Evolutionary conservation across 1,140 invertebrate species (phyloP).

Genomic region (Macrotrachela quadricornifera): DNA sequence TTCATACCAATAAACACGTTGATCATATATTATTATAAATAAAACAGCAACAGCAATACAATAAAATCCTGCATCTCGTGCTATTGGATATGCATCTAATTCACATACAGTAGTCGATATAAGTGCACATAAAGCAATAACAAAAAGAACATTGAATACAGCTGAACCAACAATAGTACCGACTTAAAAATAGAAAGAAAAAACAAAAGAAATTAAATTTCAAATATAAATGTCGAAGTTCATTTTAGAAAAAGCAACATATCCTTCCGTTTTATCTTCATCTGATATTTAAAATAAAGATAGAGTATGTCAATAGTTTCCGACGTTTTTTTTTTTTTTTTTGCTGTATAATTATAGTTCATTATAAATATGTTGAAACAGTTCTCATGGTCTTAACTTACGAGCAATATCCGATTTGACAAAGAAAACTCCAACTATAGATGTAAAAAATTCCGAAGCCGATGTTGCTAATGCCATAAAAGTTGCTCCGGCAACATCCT

Average conservation of each 20-base stretch:
- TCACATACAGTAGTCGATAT: constrained; percentile 41
- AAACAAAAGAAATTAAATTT: not conserved
- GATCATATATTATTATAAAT: not conserved
- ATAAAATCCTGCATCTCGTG: constrained; percentile 1
- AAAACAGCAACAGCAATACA: not conserved
- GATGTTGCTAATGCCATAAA: constrained; percentile 74
- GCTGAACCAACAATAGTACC: constrained; percentile 41
- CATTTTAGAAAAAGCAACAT: too few relatives aligned
- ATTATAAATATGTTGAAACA: not conserved
- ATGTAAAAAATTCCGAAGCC: constrained; percentile 69
- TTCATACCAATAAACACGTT: constrained; percentile 19
- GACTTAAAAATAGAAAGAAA: constrained; percentile 8
- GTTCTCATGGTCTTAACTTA: too few relatives aligned
- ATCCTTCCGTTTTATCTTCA: too few relatives aligned
- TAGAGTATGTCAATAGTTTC: not conserved
- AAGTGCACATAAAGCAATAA: constrained; percentile 76
- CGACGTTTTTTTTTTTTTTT: constrained; percentile 10
- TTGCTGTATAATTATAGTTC: not conserved
- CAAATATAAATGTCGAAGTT: too few relatives aligned
- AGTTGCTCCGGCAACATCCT: constrained; percentile 51
- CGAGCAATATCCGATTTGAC: constrained; percentile 26
- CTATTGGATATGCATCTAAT: constrained; percentile 1
- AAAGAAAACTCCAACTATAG: constrained; percentile 49
- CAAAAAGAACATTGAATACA: constrained; percentile 80
- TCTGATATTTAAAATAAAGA: too few relatives aligned